Base-by-base conservation (phyloP, 1,140 invertebrate species). In the Dendroctonus valens region DNA sequence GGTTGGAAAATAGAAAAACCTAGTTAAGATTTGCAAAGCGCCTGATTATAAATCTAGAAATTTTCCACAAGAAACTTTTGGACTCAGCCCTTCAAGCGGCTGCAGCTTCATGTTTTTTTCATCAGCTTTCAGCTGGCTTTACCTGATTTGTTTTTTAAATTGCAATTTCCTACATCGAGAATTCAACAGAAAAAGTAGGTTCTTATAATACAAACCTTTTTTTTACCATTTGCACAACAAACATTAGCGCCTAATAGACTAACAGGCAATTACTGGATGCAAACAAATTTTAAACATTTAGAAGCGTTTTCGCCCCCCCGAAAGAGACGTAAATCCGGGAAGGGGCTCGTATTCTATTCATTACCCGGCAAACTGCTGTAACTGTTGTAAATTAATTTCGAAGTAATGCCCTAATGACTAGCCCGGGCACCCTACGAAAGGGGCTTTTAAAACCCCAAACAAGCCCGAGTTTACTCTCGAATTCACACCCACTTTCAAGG, bases 391-490 rank as follows among this genome's bases (percentile, higher is more conserved):
- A 77, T 77, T 77, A 77, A 77, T 76, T 77, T 76, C 72, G 67
- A 70, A 74, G 74, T 77, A 77, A 77, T 77, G 74, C 74, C 73
- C 74, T 77, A 77, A 77, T 77, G 75, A 77, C 74, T 77, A 77
- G 75, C 72, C 69, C 65, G 69, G 68, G 11, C 55, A 44, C 64
- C 55, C 64, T 59, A 37, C 74, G 65, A 66, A 55, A 71, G 75
- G 70, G 68, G 59, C 68, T 65, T 65, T 51, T 68, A 70, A 71
- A 72, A 61, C 70, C 72, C 49, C 62, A 68, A 69, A 73, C 71
- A 66, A 69, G 49, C 57, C 49, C 58, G 50, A 71, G 68, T 72
- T 67, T 67, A 67, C 58, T 60, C 65, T 60, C 58, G 42, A 54
- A 60, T 67, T 67, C 50, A 60, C 65, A 60, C 65, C 65, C n/a